Evolutionary conservation across 2,888 invertebrate genomes (phyloP).

Genomic region (Brenthis daphne): DNA sequence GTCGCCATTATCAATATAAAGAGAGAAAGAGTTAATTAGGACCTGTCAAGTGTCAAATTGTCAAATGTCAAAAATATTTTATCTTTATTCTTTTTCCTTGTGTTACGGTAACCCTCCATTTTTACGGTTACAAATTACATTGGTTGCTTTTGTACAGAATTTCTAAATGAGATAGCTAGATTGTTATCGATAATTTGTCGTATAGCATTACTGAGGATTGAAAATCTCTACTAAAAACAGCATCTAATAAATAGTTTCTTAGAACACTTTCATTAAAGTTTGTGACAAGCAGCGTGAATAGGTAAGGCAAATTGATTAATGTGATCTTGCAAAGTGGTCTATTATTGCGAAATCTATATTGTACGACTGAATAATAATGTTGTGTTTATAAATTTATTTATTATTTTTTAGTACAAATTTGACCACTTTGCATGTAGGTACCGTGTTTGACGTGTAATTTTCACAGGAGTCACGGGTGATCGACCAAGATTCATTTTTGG

Average conservation of each 20-base stretch:
- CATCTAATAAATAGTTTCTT: neutral
- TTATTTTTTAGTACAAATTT: neutral
- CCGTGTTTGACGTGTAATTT: slow-evolving; percentile 21
- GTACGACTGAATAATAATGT: too few species aligned
- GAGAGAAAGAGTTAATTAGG: too few species aligned
- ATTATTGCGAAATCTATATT: neutral
- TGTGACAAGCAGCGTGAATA: slow-evolving; percentile 13
- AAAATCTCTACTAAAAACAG: neutral
- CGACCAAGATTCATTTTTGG: slow-evolving; percentile 14
- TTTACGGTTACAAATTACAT: too few species aligned
- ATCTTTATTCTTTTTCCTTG: too few species aligned
- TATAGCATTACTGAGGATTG: neutral
- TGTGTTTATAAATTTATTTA: neutral
- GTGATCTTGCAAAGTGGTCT: slow-evolving; percentile 21
- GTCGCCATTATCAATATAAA: too few species aligned
- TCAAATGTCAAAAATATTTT: too few species aligned
- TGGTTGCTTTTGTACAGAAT: too few species aligned
- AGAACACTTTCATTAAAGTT: neutral
- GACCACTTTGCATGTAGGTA: slow-evolving; percentile 24
- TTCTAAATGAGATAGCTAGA: neutral
- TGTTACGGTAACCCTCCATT: too few species aligned
- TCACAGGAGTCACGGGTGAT: slow-evolving; percentile 28
- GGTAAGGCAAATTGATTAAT: slow-evolving; percentile 20
- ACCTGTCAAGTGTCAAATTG: too few species aligned
- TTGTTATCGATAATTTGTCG: neutral